Evolutionary conservation across 2,797 vertebrate species (phyloP), one percentile per base, ranked within the genome.

Genomic region (Eutrigla gurnardus): DNA sequence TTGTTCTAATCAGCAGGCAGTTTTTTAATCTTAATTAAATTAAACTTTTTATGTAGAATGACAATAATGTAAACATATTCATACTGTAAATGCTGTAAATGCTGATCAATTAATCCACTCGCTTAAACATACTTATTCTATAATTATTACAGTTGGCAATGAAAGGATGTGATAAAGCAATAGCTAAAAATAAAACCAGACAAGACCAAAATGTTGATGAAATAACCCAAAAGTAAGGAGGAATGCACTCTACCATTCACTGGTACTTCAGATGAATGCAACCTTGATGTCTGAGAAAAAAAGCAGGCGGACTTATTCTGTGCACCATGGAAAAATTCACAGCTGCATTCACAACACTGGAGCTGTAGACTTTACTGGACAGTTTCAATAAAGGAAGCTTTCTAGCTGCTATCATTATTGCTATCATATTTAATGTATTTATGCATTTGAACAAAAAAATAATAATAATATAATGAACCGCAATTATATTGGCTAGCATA

Each of bases 241-340:
- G 5, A 8, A 11, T 10, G 18, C 0, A 4, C 6, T 36, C 17
- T 8, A 25, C 12, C 47, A 59, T 37, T 60, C 4, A 17, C 33
- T 14, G 32, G 3, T 18, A 42, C 36, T 12, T 15, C 13, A 52
- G 50, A 42, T 43, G 55, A 25, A 10, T n/a, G 9, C 7, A 3
- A 40, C 37, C 9, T n/a, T 39, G 35, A 36, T 66, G 25, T n/a
- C 67, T 84, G 71, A 65, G 65, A 73, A 84, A 36, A 68, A 32
- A 39, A 59, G 42, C 61, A 64, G 53, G 10, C 71, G 73, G 11
- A 10, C 0, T 40, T 47, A 1, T 7, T 60, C 6, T 5, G 3
- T 4, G 2, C 2, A n/a, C 15, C 12, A 6, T 62, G 65, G 50
- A 33, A 54, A 43, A 25, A 13, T 57, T 71, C 8, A 54, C 57